Evolutionary conservation across 2,888 invertebrate species (phyloP).

Genomic region (Blastobasis adustella): DNA sequence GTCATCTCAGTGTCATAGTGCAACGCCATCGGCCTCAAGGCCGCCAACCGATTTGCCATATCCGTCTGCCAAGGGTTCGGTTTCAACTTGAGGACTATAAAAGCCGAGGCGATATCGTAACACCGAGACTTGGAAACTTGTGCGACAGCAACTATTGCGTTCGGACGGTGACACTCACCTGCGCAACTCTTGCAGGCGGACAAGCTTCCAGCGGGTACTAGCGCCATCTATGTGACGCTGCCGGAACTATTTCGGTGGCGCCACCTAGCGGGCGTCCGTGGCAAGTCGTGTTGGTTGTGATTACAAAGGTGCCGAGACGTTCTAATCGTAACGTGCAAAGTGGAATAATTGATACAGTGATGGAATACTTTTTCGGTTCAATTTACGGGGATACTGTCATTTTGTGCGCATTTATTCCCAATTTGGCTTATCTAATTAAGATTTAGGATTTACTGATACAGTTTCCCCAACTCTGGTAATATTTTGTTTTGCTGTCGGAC

Average conservation of each 20-base stretch:
- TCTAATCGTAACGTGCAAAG: too few relatives aligned
- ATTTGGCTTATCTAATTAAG: too few relatives aligned
- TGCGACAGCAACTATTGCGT: too few relatives aligned
- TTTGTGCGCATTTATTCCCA: too few relatives aligned
- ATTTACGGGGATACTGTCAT: too few relatives aligned
- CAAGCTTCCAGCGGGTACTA: conserved; percentile 17
- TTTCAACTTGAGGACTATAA: conserved; percentile 27
- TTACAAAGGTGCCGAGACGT: not conserved
- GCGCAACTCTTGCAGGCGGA: conserved; percentile 1
- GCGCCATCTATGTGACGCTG: conserved; percentile 27
- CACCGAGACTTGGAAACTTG: conserved; percentile 13
- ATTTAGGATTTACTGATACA: too few relatives aligned
- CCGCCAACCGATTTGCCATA: too few relatives aligned
- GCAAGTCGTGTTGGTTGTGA: conserved; percentile 53
- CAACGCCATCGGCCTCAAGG: conserved; percentile 8
- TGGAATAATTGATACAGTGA: too few relatives aligned
- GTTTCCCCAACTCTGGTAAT: too few relatives aligned
- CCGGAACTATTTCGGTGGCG: conserved; percentile 20
- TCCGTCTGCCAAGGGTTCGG: conserved; percentile 3
- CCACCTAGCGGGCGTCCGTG: conserved; percentile 36
- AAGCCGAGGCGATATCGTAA: conserved; percentile 23
- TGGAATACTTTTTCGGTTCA: too few relatives aligned
- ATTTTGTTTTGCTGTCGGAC: too few relatives aligned
- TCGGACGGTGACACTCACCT: too few relatives aligned
- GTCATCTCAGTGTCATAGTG: conserved; percentile 71